phyloP scores from a whole-genome alignment of 1,140 invertebrate genomes.

The Drosophila setifemur region DNA sequence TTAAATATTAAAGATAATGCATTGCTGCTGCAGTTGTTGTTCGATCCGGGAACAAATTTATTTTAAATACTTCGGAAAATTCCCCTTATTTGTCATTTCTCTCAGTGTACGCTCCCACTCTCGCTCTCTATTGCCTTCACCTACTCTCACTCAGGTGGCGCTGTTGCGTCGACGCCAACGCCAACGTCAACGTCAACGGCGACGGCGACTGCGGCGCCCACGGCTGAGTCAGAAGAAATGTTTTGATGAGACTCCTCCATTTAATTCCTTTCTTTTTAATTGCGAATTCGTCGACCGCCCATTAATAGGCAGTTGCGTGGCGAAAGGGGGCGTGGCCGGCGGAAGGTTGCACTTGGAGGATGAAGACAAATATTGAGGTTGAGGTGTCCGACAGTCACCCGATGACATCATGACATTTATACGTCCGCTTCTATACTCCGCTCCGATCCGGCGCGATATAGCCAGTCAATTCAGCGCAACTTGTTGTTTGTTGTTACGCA shows the following conservation, averaged over 20 bases:
- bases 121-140: constrained; percentile 4
- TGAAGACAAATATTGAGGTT: constrained; percentile 15
- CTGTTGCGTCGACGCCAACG: too few relatives aligned
- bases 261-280: constrained; percentile 24
- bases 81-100: not conserved
- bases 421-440: constrained; percentile 10
- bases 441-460: constrained; percentile 17
- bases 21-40: too few relatives aligned
- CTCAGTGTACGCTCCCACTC: too few relatives aligned
- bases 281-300: not conserved
- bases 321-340: constrained; percentile 10
- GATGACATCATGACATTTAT: constrained; percentile 52
- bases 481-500: not conserved
- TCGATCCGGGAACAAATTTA: too few relatives aligned
- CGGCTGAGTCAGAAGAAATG: constrained; percentile 23
- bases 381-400: constrained; percentile 1
- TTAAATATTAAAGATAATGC: too few relatives aligned
- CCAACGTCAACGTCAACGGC: not conserved
- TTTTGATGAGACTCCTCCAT: constrained; percentile 6
- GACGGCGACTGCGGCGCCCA: not conserved
- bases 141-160: not conserved
- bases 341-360: constrained; percentile 20
- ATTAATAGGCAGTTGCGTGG: not conserved
- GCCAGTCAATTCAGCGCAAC: constrained; percentile 27
- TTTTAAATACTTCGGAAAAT: not conserved